Percentiles rank a stretch among this genome's conserved stretches.
Conservation (phyloP, 2,113 vertebrate species). For the Crotalus viridis region DNA sequence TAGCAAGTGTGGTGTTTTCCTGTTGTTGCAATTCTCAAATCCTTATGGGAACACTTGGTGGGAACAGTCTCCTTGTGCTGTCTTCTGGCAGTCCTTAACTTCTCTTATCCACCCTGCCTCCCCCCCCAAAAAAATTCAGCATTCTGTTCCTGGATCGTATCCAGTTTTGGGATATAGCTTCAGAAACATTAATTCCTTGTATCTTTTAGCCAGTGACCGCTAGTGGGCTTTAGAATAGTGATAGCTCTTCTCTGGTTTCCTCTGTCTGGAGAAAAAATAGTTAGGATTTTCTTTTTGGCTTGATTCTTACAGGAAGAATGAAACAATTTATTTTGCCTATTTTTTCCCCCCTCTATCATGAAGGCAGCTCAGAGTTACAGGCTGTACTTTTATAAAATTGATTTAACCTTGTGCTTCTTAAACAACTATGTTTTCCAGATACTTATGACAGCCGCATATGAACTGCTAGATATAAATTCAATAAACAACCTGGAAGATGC, state of each 20-base stretch:
- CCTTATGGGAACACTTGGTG: neutral
- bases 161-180: neutral
- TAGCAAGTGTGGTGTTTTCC: neutral
- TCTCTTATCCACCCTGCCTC: neutral
- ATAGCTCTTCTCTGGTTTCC: neutral
- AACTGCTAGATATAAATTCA: neutral
- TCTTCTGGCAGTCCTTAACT: neutral
- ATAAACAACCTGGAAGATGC: neutral
- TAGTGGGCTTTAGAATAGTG: neutral
- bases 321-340: neutral
- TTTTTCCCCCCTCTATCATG: neutral
- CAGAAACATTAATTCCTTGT: neutral
- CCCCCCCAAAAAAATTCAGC: neutral
- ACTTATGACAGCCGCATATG: neutral
- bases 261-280: neutral
- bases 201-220: neutral
- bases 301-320: neutral
- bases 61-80: neutral
- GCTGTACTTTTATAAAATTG: neutral
- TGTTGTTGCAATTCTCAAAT: neutral
- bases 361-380: neutral
- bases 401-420: neutral
- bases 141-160: neutral
- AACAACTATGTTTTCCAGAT: neutral
- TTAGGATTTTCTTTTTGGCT: neutral